Evolutionary conservation across 2,113 vertebrate species (phyloP).

Genomic region (Colistium nudipinnis): DNA sequence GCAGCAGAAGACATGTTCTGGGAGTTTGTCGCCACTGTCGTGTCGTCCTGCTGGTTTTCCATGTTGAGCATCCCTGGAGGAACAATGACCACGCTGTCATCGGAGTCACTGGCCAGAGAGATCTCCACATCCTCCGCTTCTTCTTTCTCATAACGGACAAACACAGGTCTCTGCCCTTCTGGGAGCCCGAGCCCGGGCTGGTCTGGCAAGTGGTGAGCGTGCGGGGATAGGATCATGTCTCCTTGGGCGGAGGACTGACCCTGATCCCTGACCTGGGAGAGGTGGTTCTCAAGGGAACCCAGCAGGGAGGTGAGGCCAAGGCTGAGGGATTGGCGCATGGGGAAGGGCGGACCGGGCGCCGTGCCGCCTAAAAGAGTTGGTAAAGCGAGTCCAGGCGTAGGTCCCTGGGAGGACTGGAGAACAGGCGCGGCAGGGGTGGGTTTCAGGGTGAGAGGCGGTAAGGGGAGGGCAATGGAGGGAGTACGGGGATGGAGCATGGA

Average conservation of each 20-base stretch:
- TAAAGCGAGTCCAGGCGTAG: constrained; percentile 66
- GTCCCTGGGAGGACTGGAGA: constrained; percentile 70
- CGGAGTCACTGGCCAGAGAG: constrained; percentile 90
- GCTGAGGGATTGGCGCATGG: constrained; percentile 70
- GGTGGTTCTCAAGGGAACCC: constrained; percentile 82
- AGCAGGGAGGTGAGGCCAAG: constrained; percentile 72
- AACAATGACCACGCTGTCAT: constrained; percentile 92
- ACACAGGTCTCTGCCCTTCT: constrained; percentile 84
- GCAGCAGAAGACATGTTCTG: constrained; percentile 36
- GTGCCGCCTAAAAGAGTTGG: constrained; percentile 75
- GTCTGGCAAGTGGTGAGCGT: constrained; percentile 68
- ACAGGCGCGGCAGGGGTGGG: constrained; percentile 63
- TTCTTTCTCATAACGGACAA: constrained; percentile 90
- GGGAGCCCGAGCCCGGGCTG: constrained; percentile 73
- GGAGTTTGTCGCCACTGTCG: constrained; percentile 8
- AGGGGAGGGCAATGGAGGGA: constrained; percentile 82
- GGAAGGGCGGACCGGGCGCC: constrained; percentile 65
- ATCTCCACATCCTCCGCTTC: constrained; percentile 90
- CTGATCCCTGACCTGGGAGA: constrained; percentile 76
- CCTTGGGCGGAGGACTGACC: constrained; percentile 54
- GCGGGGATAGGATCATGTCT: constrained; percentile 74
- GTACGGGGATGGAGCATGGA: constrained; percentile 87
- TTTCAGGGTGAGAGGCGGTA: constrained; percentile 80
- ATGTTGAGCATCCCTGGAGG: constrained; percentile 84
- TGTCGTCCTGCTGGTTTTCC: constrained; percentile 67